These are phyloP conservation scores for Mermis nigrescens DNA, from an alignment of 2,888 invertebrate genomes.

Conservation along the genomic window DNA sequence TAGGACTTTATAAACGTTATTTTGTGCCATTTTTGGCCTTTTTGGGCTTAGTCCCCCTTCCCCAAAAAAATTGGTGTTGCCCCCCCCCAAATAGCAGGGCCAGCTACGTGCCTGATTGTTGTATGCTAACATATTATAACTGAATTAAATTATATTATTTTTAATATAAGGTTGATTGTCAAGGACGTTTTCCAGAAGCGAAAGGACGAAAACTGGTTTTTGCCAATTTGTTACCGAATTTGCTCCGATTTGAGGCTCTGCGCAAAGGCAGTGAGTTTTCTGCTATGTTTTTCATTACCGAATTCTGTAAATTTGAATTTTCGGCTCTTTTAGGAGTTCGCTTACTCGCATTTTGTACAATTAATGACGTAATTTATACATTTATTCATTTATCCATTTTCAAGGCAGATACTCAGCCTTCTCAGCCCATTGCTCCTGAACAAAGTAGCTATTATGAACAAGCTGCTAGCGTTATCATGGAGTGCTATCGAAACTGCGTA, in stretches of 20 bases:
- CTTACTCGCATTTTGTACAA: not conserved
- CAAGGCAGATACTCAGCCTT: constrained; percentile 6
- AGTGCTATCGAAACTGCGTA: constrained; percentile 25
- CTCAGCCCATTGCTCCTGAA: not conserved
- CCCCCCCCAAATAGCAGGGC: constrained; percentile 3
- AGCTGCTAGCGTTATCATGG: constrained; percentile 23
- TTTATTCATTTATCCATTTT: not conserved
- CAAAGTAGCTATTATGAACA: constrained; percentile 20
- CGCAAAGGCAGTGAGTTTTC: constrained; percentile 35
- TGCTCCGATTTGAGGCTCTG: constrained; percentile 68
- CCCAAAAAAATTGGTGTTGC: constrained; percentile 1
- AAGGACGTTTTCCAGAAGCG: constrained; percentile 54
- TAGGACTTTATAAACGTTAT: no score
- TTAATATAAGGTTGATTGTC: constrained; percentile 22
- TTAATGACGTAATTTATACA: not conserved
- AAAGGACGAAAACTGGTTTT: constrained; percentile 86
- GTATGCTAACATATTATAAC: not conserved
- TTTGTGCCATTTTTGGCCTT: no score
- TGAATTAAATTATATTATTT: no score
- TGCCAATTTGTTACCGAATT: constrained; percentile 74
- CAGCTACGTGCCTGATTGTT: constrained; percentile 7
- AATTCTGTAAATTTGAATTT: no score
- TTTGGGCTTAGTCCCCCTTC: no score
- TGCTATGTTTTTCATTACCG: not conserved
- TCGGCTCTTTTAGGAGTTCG: no score